A percentile compares a stretch with the other conserved stretches of the same genome.
Conservation (phyloP, 2,797 vertebrate genomes). For the Catostomus latipinnis region DNA sequence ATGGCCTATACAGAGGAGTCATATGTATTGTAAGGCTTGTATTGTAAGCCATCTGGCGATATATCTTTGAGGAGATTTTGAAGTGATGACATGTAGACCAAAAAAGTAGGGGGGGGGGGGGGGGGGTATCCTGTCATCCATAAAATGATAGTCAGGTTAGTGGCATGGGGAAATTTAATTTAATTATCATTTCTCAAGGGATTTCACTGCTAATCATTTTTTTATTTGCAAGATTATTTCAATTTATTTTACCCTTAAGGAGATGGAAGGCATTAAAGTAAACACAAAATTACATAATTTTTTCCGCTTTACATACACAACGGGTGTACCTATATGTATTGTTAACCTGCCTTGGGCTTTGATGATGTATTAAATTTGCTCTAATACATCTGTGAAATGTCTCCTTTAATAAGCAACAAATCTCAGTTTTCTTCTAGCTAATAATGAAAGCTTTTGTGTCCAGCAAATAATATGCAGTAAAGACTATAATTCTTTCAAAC, state of each 20-base stretch:
- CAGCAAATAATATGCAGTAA: slow-evolving; percentile 3
- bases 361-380: slow-evolving; percentile 46
- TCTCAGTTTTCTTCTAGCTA: not conserved
- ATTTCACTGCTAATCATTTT: slow-evolving; percentile 68
- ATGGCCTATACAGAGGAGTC: slow-evolving; percentile 2
- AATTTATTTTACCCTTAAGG: slow-evolving; percentile 73
- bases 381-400: slow-evolving; percentile 43
- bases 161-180: slow-evolving; percentile 68
- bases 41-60: no score
- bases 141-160: slow-evolving; percentile 57
- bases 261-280: slow-evolving; percentile 59
- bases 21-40: no score
- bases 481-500: no score
- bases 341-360: slow-evolving; percentile 47
- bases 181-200: slow-evolving; percentile 72
- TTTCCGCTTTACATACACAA: slow-evolving; percentile 23
- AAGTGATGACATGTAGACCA: no score
- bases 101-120: no score
- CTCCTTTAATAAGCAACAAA: slow-evolving; percentile 46
- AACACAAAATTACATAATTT: slow-evolving; percentile 51
- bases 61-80: no score
- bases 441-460: not conserved
- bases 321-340: slow-evolving; percentile 37
- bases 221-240: slow-evolving; percentile 62
- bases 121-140: slow-evolving; percentile 55